Base-by-base conservation (phyloP, 2,797 vertebrate species). In the Tenualosa thibaudeaui region DNA sequence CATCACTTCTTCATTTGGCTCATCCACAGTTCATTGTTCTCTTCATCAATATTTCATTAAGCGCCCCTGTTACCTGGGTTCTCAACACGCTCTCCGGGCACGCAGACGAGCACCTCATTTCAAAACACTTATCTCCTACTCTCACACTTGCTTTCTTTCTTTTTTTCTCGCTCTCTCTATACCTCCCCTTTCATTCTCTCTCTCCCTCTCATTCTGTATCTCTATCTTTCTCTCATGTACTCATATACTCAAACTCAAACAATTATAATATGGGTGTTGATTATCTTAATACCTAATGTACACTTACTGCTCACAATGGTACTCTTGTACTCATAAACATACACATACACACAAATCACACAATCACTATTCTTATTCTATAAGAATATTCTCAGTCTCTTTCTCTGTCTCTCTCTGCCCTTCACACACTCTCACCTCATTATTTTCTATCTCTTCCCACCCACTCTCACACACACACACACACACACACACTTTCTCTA, bases 41-140 rank as follows among this genome's bases (percentile, higher is more conserved):
- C 68, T 75, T 75, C 68, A 75, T 75, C 68, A 75, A 75, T 75
- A 75, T 75, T 75, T 75, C 68, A 75, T 43, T 40, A 75, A 75
- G 31, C 15, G 68, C 68, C 17, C 62, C 62, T 40, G 68, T 75
- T 40, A 43, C 68, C 68, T 43, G 13, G 68, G 68, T 75, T 75
- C 68, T 53, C 51, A 75, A 75, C 68, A 75, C 68, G 31, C 68
- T 75, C 68, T 37, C 13, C 31, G 5, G 31, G 68, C 31, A 43
- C 31, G 37, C 31, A 75, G 31, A 75, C 31, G 31, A 75, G 31
- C 68, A 75, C 68, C 31, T 75, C 68, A 26, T 75, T 75, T 75
- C 68, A 75, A 75, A 75, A 51, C 62, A 68, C 24, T 31, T 37
- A n/a, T n/a, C 53, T 53, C 43, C 43, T 31, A 83, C 17, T 84